A percentile compares a stretch with the other conserved stretches of the same genome.
Evolutionary conservation across 2,113 vertebrate genomes (phyloP).

Genomic region (Cyanoliseus patagonus): DNA sequence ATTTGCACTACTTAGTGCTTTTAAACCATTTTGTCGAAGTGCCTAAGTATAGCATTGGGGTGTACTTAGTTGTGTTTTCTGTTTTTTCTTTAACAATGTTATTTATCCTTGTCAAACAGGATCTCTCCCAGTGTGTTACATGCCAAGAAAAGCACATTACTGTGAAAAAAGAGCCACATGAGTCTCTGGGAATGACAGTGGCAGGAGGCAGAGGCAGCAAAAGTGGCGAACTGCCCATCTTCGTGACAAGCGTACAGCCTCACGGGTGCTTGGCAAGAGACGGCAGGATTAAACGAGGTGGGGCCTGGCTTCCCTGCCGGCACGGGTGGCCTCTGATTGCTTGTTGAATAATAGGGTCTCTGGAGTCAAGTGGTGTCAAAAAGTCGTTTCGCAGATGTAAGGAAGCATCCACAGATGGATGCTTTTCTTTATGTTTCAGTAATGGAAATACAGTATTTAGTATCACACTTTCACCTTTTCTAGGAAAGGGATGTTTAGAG

Average conservation of each 20-base stretch:
- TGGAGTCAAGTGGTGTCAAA: background rate
- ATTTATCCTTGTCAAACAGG: conserved; percentile 73
- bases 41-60: background rate
- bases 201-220: conserved; percentile 96
- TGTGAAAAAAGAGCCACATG: conserved; percentile 93
- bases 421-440: background rate
- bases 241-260: conserved; percentile 96
- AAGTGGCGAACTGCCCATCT: conserved; percentile 96
- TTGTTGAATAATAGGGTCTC: background rate
- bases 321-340: background rate
- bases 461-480: background rate
- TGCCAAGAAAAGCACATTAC: conserved; percentile 98
- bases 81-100: background rate
- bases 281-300: conserved; percentile 94
- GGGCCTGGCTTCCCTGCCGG: background rate
- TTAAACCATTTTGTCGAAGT: background rate
- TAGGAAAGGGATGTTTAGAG: conserved; percentile 35
- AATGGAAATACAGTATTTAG: background rate
- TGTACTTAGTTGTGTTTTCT: background rate
- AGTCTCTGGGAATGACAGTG: conserved; percentile 98
- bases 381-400: background rate
- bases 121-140: conserved; percentile 92
- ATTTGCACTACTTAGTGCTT: background rate
- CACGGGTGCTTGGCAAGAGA: conserved; percentile 95
- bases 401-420: background rate